Evolutionary conservation across 2,113 vertebrate species (phyloP).

Genomic region (Brachyistius frenatus): DNA sequence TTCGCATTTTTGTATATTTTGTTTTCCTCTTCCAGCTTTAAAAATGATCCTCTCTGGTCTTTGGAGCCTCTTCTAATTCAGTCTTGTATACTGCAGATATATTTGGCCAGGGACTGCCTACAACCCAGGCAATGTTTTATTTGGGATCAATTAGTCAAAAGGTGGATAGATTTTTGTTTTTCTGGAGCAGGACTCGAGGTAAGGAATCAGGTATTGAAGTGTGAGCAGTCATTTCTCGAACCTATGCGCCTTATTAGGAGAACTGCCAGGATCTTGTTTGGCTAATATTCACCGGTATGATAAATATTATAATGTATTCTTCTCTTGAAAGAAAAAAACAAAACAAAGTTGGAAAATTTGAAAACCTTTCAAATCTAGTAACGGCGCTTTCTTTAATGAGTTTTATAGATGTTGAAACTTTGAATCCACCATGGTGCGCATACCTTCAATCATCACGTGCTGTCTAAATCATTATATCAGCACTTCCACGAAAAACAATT

Average conservation of each 20-base stretch:
- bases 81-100: slow-evolving; percentile 9
- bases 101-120: slow-evolving; percentile 32
- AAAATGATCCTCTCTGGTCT: slow-evolving; percentile 38
- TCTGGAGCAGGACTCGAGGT: slow-evolving; percentile 9
- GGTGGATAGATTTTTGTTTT: slow-evolving; percentile 30
- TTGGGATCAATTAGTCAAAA: slow-evolving; percentile 44
- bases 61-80: slow-evolving; percentile 40
- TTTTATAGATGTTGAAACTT: slow-evolving; percentile 12
- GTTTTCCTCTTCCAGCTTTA: slow-evolving; percentile 21
- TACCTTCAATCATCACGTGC: slow-evolving; percentile 34
- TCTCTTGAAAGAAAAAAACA: slow-evolving; percentile 9
- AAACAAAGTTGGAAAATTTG: neutral
- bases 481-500: slow-evolving; percentile 21
- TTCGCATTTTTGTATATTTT: slow-evolving; percentile 49
- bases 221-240: slow-evolving; percentile 2
- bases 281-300: neutral
- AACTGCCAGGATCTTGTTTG: slow-evolving; percentile 3
- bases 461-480: slow-evolving; percentile 38
- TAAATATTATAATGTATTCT: slow-evolving; percentile 19
- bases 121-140: slow-evolving; percentile 34
- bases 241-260: neutral
- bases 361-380: slow-evolving; percentile 21
- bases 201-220: slow-evolving; percentile 15
- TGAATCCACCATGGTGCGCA: neutral
- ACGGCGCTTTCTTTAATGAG: slow-evolving; percentile 24